Percentiles rank a stretch among this genome's conserved stretches.
Conservation (phyloP, 2,888 invertebrate species). For the Nephrocerus scutellatus region DNA sequence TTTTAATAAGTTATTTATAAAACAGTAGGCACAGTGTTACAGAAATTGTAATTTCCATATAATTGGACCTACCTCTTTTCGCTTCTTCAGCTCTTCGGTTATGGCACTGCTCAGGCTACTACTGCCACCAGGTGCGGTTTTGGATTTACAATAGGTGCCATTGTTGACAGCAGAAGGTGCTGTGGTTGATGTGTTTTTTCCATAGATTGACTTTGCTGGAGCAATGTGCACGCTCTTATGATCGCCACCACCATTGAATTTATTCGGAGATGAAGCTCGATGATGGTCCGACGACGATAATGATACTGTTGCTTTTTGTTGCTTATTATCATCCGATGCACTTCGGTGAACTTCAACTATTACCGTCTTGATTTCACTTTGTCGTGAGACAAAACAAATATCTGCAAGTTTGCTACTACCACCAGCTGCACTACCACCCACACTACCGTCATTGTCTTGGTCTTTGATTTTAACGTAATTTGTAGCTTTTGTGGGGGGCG, state of each 20-base stretch:
- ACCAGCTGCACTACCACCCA: too few species aligned
- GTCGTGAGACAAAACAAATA: slow-evolving; percentile 47
- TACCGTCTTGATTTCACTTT: slow-evolving; percentile 57
- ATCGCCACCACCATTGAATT: not conserved
- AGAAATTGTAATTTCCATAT: too few species aligned
- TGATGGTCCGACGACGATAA: not conserved
- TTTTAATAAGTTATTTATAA: too few species aligned
- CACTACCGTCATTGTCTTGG: not conserved
- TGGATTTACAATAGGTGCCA: not conserved
- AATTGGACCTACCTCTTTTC: slow-evolving; percentile 55
- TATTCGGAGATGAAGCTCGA: not conserved
- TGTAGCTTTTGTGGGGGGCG: slow-evolving; percentile 12
- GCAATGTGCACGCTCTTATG: not conserved
- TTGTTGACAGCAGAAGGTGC: not conserved
- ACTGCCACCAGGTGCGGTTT: slow-evolving; percentile 26
- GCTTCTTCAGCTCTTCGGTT: slow-evolving; percentile 61
- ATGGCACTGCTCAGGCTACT: slow-evolving; percentile 60
- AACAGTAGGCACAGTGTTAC: too few species aligned
- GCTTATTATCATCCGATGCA: slow-evolving; percentile 27
- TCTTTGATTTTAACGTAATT: not conserved
- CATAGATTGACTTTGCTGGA: not conserved
- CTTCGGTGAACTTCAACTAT: slow-evolving; percentile 69
- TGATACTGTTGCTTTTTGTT: not conserved
- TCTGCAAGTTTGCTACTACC: slow-evolving; percentile 40
- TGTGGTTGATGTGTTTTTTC: slow-evolving; percentile 2